Conservation (phyloP, 2,888 invertebrate genomes). For the Calliopum simillimum region DNA sequence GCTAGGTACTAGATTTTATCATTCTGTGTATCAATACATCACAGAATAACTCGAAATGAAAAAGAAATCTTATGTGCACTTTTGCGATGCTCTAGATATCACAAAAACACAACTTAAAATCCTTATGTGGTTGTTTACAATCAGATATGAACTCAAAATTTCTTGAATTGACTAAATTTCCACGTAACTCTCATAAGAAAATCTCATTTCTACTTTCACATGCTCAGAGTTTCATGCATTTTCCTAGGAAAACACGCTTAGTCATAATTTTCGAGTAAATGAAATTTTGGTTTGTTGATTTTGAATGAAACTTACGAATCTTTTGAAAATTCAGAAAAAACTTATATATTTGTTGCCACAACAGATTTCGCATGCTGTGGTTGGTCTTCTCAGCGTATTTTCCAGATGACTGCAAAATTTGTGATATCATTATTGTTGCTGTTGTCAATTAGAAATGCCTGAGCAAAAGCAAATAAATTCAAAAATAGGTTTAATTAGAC, state of each 20-base stretch:
- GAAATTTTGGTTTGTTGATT: too few relatives aligned
- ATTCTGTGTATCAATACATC: too few relatives aligned
- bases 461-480: not conserved
- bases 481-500: not conserved
- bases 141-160: too few relatives aligned
- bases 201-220: slow-evolving; percentile 13
- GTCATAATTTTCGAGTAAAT: slow-evolving; percentile 47
- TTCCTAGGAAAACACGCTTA: slow-evolving; percentile 58
- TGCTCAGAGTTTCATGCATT: not conserved
- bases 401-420: slow-evolving; percentile 32
- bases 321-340: too few relatives aligned
- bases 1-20: too few relatives aligned
- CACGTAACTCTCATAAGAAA: slow-evolving; percentile 18
- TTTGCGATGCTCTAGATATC: too few relatives aligned
- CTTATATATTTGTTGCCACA: too few relatives aligned
- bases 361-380: slow-evolving; percentile 36
- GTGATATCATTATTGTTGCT: not conserved
- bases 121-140: too few relatives aligned
- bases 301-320: too few relatives aligned
- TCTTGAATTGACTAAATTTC: not conserved
- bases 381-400: slow-evolving; percentile 28
- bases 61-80: too few relatives aligned
- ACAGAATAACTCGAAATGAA: too few relatives aligned
- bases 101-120: too few relatives aligned
- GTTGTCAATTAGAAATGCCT: slow-evolving; percentile 15